Conservation (phyloP, 1,140 invertebrate genomes). For the Dermatophagoides farinae region DNA sequence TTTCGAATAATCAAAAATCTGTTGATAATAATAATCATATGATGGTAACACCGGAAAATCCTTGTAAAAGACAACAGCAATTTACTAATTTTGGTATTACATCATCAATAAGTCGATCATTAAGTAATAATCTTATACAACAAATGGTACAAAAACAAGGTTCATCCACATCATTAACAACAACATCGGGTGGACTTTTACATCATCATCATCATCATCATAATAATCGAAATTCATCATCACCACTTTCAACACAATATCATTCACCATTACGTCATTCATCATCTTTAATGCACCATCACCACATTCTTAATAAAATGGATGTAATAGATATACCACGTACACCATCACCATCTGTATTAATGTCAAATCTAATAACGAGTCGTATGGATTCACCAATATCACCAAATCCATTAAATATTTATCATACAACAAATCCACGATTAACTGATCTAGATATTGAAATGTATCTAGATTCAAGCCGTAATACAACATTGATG, state of each 20-base stretch:
- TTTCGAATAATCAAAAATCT: not conserved
- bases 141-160: too few relatives aligned
- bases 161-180: not conserved
- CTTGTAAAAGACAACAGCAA: too few relatives aligned
- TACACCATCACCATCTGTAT: not conserved
- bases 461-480: too few relatives aligned
- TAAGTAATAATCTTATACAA: not conserved
- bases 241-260: not conserved
- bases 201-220: not conserved
- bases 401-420: not conserved
- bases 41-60: not conserved
- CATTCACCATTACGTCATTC: not conserved
- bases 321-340: too few relatives aligned
- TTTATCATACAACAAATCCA: not conserved
- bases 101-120: not conserved
- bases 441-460: too few relatives aligned
- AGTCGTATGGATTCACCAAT: conserved; percentile 1
- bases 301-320: too few relatives aligned
- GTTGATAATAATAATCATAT: too few relatives aligned
- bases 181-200: not conserved
- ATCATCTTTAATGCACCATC: not conserved
- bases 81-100: too few relatives aligned
- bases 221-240: not conserved
- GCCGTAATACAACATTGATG: too few relatives aligned
- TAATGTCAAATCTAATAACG: not conserved